Base-by-base conservation (phyloP, 2,888 invertebrate genomes). In the Dorcus parallelipipedus region DNA sequence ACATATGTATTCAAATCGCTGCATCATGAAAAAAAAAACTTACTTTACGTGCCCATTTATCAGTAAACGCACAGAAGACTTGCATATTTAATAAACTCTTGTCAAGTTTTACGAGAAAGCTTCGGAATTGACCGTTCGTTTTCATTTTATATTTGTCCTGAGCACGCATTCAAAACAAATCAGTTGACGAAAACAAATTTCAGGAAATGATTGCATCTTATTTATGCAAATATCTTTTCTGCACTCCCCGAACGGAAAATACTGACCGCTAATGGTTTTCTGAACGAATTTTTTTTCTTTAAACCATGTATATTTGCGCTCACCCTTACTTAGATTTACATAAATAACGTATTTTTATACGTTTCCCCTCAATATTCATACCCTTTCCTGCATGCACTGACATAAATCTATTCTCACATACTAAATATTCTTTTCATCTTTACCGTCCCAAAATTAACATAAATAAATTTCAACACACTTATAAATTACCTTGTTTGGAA, bases 1-100 rank as follows among this genome's bases (percentile, higher is more conserved):
- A 50, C 52, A 41, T 33, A 33, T 52, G 23, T 52, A 52, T 52
- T 52, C 52, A 52, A 52, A 52, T 39, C 20, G 20, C 39, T 52
- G 17, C 52, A 23, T 40, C 23, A 39, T n/a, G 40, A 23, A 52
- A 52, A 23, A 52, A 52, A 33, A 40, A 52, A 52, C n/a, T 52
- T 9, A 20, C 45, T 38, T 50, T 23, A 52, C 52, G 52, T 52
- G 52, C 40, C 38, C 17, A 33, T 38, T 39, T 33, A 9, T 20
- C 20, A 14, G 20, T 14, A 33, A n/a, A 14, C 14, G n/a, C 14
- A 10, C 17, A 52, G 39, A 48, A 48, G 20, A 39, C 38, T 40
- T 20, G 45, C 45, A 45, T 45, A 10, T 45, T 9, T 6, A 45
- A 20, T 45, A 45, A 33, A 45, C 23, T 45, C 9, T 10, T 6